A percentile compares a stretch with the other conserved stretches of the same genome.
Evolutionary conservation across 2,888 invertebrate genomes (phyloP).

Genomic region (Creontiades dilutus): DNA sequence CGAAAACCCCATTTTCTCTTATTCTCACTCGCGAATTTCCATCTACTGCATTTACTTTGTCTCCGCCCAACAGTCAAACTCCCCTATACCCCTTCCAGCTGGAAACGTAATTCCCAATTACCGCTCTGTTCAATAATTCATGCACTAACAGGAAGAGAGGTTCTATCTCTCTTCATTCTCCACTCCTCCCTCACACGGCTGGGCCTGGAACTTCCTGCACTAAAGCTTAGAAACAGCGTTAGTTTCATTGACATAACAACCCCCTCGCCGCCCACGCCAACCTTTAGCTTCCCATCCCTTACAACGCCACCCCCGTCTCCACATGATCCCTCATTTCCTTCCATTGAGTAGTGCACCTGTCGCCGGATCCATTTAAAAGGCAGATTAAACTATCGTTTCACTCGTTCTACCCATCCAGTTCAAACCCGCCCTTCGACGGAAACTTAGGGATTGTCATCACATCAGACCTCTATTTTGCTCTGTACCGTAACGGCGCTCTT

Average conservation of each 20-base stretch:
- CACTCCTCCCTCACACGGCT: neutral
- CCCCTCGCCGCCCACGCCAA: neutral
- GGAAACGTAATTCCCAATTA: constrained; percentile 64
- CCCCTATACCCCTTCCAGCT: neutral
- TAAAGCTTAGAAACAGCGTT: constrained; percentile 57
- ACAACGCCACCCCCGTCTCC: neutral
- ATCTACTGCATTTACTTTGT: constrained; percentile 59
- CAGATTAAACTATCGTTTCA: no score
- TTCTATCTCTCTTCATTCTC: neutral
- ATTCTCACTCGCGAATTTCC: neutral
- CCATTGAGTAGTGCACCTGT: neutral
- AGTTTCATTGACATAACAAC: constrained; percentile 55
- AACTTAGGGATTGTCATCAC: no score
- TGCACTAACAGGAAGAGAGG: constrained; percentile 56
- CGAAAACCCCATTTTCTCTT: neutral
- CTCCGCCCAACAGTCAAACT: neutral
- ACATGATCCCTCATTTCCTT: constrained; percentile 11
- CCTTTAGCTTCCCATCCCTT: no score
- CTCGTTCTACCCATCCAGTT: no score
- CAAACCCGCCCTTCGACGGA: no score
- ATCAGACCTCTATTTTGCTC: no score
- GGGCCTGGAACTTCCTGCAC: constrained; percentile 53
- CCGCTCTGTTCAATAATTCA: constrained; percentile 67
- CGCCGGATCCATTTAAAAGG: no score
- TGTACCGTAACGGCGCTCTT: no score